These are phyloP conservation scores for Paramormyrops kingsleyae DNA, from an alignment of 2,113 vertebrate genomes.

Conservation along the genomic window DNA sequence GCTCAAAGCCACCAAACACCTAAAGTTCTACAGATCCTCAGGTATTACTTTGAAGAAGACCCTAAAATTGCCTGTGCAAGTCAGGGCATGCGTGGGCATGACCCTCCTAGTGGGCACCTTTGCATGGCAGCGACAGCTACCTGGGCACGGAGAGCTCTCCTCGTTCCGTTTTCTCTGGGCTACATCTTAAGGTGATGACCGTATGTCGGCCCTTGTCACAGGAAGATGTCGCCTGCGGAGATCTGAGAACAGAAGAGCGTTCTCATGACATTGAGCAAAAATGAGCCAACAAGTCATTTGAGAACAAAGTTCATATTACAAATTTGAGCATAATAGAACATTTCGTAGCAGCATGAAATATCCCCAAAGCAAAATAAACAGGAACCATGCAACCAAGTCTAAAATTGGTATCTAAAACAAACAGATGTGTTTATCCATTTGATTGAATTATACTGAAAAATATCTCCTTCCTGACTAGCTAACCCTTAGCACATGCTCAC, in stretches of 20 bases:
- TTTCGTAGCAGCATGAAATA: background rate
- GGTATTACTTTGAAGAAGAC: background rate
- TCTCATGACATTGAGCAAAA: background rate
- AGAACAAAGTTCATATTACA: background rate
- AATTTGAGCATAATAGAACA: background rate
- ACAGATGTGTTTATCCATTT: constrained; percentile 5
- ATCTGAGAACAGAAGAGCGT: constrained; percentile 52
- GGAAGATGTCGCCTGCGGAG: constrained; percentile 75
- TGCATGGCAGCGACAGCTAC: background rate
- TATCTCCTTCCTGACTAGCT: background rate
- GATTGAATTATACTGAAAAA: constrained; percentile 1
- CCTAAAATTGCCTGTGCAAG: background rate
- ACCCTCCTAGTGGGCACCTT: background rate
- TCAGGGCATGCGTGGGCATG: background rate
- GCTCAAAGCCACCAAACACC: background rate
- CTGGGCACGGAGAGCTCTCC: constrained; percentile 76
- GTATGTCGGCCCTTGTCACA: constrained; percentile 81
- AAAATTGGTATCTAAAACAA: background rate
- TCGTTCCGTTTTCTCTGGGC: constrained; percentile 62
- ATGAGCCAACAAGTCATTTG: background rate
- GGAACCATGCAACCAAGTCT: background rate
- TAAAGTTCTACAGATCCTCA: background rate
- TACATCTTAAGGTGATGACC: constrained; percentile 83
- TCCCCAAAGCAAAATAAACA: background rate
- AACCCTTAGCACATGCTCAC: background rate